Percentiles rank a stretch among this genome's conserved stretches.
Evolutionary conservation across 2,888 invertebrate species (phyloP).

Genomic region (Apodemia duryi): DNA sequence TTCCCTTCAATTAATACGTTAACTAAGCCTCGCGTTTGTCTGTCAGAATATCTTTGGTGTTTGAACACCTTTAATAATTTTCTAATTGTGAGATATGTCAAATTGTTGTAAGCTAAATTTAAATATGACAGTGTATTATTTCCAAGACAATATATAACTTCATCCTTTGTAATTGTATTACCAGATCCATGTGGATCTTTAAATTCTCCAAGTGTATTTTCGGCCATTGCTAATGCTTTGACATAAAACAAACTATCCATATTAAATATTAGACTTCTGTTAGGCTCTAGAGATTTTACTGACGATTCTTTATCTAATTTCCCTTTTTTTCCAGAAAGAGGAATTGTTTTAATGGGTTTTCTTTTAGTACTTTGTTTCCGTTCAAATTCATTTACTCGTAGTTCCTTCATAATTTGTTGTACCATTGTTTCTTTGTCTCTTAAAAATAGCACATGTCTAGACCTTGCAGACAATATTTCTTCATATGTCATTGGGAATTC

Average conservation of each 20-base stretch:
- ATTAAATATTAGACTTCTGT: slow-evolving; percentile 29
- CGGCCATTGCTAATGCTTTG: slow-evolving; percentile 39
- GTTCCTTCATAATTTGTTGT: slow-evolving; percentile 32
- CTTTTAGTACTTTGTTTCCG: slow-evolving; percentile 30
- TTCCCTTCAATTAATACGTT: slow-evolving; percentile 54
- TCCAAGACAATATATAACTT: slow-evolving; percentile 39
- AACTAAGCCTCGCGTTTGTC: slow-evolving; percentile 42
- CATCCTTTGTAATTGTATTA: slow-evolving; percentile 36
- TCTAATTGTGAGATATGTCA: slow-evolving; percentile 41
- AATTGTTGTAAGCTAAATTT: slow-evolving; percentile 51
- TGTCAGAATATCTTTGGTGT: slow-evolving; percentile 39
- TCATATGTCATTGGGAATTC: slow-evolving; percentile 43
- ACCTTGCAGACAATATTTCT: slow-evolving; percentile 39
- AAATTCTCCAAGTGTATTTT: slow-evolving; percentile 38
- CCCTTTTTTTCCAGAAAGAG: slow-evolving; percentile 28
- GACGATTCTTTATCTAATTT: slow-evolving; percentile 38
- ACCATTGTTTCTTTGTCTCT: slow-evolving; percentile 38
- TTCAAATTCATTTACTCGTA: slow-evolving; percentile 36
- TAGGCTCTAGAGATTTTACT: slow-evolving; percentile 32
- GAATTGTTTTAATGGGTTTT: slow-evolving; percentile 26
- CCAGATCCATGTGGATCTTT: slow-evolving; percentile 40
- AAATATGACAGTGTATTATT: slow-evolving; percentile 49
- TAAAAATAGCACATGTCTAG: slow-evolving; percentile 38
- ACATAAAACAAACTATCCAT: slow-evolving; percentile 36
- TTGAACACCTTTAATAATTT: slow-evolving; percentile 42